A percentile compares a stretch with the other conserved stretches of the same genome.
Conservation (phyloP, 2,797 vertebrate genomes). For the Epinephelus malabaricus region DNA sequence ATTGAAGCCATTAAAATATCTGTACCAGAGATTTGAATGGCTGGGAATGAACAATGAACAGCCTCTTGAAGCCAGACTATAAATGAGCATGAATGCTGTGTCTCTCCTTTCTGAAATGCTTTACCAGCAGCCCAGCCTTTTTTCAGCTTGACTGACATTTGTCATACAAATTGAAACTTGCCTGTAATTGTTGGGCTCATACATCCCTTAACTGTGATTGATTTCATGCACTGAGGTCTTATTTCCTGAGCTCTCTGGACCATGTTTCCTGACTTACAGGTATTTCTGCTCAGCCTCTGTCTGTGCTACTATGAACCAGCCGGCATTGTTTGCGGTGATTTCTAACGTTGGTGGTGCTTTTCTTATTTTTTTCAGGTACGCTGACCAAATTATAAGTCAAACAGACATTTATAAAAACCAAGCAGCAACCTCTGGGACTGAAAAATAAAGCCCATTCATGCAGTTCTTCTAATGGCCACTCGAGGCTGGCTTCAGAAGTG, state of each 20-base stretch:
- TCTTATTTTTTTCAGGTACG: neutral
- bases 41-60: conserved; percentile 48
- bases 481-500: no score
- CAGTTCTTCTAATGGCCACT: no score
- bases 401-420: neutral
- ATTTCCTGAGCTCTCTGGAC: conserved; percentile 7
- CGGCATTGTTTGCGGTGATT: neutral
- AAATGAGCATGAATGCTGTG: conserved; percentile 27
- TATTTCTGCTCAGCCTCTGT: conserved; percentile 1
- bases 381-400: neutral
- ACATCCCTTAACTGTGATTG: conserved; percentile 31
- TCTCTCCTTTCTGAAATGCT: conserved; percentile 20
- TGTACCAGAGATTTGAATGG: conserved; percentile 40
- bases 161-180: conserved; percentile 37
- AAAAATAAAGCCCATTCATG: no score
- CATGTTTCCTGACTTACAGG: neutral
- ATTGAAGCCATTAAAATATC: conserved; percentile 55
- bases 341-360: neutral
- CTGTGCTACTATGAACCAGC: neutral
- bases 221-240: conserved; percentile 23
- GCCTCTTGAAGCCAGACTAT: conserved; percentile 33
- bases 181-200: conserved; percentile 31
- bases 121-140: conserved; percentile 8
- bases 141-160: conserved; percentile 29
- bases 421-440: no score